Conservation (phyloP, 2,888 invertebrate genomes). For the Tanytarsus gracilentus region DNA sequence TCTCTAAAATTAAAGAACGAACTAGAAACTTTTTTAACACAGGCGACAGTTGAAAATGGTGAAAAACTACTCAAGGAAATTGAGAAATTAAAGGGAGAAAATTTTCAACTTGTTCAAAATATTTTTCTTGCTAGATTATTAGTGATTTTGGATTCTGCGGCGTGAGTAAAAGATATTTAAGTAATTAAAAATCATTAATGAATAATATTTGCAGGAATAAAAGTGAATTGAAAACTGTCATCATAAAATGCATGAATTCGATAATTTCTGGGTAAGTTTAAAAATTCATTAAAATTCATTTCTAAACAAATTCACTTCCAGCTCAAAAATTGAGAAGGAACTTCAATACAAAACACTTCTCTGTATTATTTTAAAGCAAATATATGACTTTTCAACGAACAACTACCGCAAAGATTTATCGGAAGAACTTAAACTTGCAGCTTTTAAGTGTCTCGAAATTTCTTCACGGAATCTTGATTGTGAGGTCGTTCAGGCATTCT, state of each 20-base stretch:
- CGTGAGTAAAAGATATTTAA: neutral
- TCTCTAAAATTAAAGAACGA: too few relatives aligned
- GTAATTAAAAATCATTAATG: neutral
- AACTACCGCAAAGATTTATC: conserved; percentile 34
- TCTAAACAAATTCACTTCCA: neutral
- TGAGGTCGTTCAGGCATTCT: conserved; percentile 48
- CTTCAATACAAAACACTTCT: conserved; percentile 38
- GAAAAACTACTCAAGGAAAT: too few relatives aligned
- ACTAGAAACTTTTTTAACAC: too few relatives aligned
- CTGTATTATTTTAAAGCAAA: conserved; percentile 37
- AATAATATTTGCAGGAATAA: conserved; percentile 33
- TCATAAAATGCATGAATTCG: conserved; percentile 36
- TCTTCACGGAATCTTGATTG: conserved; percentile 36
- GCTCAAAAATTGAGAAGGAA: conserved; percentile 36
- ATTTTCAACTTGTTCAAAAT: conserved; percentile 17
- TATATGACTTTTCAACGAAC: conserved; percentile 35
- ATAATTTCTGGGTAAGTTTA: conserved; percentile 34
- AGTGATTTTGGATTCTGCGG: neutral
- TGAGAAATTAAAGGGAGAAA: too few relatives aligned
- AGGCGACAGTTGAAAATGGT: too few relatives aligned
- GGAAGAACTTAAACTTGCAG: conserved; percentile 41
- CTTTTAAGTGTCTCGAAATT: conserved; percentile 36
- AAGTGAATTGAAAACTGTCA: conserved; percentile 37
- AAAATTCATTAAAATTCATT: neutral
- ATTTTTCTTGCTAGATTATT: neutral